phyloP scores from a whole-genome alignment of 2,113 vertebrate genomes.

The Clarias batrachus region DNA sequence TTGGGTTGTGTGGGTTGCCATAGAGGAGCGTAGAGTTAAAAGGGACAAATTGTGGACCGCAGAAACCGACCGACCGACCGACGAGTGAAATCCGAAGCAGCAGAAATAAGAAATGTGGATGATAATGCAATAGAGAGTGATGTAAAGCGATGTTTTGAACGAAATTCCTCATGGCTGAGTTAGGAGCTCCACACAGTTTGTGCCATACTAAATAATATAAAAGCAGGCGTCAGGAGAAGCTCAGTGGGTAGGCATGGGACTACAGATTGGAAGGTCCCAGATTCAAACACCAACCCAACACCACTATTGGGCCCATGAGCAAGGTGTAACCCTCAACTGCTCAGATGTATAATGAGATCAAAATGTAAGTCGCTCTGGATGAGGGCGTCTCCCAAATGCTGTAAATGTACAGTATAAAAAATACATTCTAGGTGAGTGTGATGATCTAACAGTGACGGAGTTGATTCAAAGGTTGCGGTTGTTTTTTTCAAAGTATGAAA shows the following conservation, averaged over 20 bases:
- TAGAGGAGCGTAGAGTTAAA: slow-evolving; percentile 33
- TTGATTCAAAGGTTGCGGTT: not conserved
- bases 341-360: too few species aligned
- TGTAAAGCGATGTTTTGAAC: not conserved
- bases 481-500: not conserved
- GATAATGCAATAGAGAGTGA: not conserved
- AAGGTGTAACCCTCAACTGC: too few species aligned
- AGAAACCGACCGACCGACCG: not conserved
- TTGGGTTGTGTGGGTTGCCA: slow-evolving; percentile 45
- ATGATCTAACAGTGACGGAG: too few species aligned
- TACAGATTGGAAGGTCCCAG: too few species aligned
- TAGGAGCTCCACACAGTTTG: not conserved
- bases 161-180: not conserved
- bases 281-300: too few species aligned
- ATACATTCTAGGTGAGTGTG: not conserved
- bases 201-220: not conserved
- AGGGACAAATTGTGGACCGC: not conserved
- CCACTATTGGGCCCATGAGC: too few species aligned
- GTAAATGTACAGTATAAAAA: not conserved
- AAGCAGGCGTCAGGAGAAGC: too few species aligned
- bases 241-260: too few species aligned
- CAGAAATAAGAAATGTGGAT: not conserved
- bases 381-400: too few species aligned
- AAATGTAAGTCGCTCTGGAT: too few species aligned
- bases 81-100: not conserved